Evolutionary conservation across 2,797 vertebrate genomes (phyloP).

Genomic region (Centropyge bicolor): DNA sequence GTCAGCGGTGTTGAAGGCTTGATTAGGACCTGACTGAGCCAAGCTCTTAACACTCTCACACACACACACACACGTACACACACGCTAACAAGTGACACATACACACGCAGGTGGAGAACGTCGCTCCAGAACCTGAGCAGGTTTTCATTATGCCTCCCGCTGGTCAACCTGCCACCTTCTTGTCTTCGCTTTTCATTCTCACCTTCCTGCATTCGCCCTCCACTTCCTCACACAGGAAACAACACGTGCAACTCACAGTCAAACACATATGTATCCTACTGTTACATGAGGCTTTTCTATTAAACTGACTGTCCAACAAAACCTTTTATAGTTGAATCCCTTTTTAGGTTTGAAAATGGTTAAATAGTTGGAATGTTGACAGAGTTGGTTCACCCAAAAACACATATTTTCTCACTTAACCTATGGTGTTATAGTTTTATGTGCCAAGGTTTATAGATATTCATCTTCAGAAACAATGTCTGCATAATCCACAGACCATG

Average conservation of each 20-base stretch:
- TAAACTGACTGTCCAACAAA: not conserved
- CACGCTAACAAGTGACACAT: constrained; percentile 16
- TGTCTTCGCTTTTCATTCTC: constrained; percentile 56
- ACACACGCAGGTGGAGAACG: constrained; percentile 37
- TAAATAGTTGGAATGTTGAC: not conserved
- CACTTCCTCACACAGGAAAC: constrained; percentile 60
- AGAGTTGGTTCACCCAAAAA: not conserved
- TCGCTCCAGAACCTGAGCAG: constrained; percentile 45
- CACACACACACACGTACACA: constrained; percentile 37
- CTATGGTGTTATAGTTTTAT: not conserved
- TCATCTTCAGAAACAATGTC: constrained; percentile 4
- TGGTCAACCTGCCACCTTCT: constrained; percentile 53
- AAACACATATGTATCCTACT: not conserved
- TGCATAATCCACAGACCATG: constrained; percentile 6
- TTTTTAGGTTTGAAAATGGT: not conserved
- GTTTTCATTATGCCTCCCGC: constrained; percentile 62
- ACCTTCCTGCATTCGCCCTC: constrained; percentile 53
- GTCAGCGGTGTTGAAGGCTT: constrained; percentile 70
- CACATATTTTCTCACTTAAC: not conserved
- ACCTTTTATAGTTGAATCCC: not conserved
- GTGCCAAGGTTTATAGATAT: not conserved
- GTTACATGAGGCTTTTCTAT: constrained; percentile 3
- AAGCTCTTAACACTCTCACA: constrained; percentile 36
- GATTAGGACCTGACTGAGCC: constrained; percentile 66
- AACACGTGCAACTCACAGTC: constrained; percentile 22